These are phyloP conservation scores for Podarcis cretensis DNA, from an alignment of 2,113 vertebrate species.

Conservation along the genomic window DNA sequence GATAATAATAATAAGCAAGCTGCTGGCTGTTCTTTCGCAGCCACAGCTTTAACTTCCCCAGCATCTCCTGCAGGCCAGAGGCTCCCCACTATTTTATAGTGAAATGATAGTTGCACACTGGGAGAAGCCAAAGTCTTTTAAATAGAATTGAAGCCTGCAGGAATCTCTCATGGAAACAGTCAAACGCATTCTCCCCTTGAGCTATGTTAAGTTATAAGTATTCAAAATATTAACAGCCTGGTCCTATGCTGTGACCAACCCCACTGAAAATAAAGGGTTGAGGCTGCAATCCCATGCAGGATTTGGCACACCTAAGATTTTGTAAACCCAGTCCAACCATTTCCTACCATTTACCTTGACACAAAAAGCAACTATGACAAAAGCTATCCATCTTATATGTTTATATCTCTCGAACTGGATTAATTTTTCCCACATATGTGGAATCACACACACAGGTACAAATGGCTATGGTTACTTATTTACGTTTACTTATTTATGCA, in stretches of 20 bases:
- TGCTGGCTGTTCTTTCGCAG: no score
- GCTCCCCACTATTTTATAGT: not conserved
- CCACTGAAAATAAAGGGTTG: no score
- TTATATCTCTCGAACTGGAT: conserved; percentile 21
- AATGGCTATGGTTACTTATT: conserved; percentile 35
- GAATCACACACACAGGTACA: not conserved
- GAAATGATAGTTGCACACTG: conserved; percentile 59
- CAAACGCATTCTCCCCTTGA: conserved; percentile 45
- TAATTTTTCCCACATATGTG: not conserved
- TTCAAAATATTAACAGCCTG: not conserved
- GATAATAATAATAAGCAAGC: no score
- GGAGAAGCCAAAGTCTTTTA: conserved; percentile 62
- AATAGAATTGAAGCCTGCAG: conserved; percentile 50
- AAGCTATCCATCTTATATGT: conserved; percentile 56
- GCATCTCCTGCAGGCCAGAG: no score
- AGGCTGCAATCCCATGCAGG: not conserved
- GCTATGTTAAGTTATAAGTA: conserved; percentile 60
- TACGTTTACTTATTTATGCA: conserved; percentile 12
- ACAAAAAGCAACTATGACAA: conserved; percentile 59
- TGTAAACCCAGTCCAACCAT: conserved; percentile 53
- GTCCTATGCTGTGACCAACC: not conserved
- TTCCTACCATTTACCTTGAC: conserved; percentile 38
- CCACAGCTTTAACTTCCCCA: no score
- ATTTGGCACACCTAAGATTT: conserved; percentile 32
- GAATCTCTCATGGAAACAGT: conserved; percentile 56